Evolutionary conservation across 2,113 vertebrate genomes (phyloP).

Genomic region (Corapipo altera): DNA sequence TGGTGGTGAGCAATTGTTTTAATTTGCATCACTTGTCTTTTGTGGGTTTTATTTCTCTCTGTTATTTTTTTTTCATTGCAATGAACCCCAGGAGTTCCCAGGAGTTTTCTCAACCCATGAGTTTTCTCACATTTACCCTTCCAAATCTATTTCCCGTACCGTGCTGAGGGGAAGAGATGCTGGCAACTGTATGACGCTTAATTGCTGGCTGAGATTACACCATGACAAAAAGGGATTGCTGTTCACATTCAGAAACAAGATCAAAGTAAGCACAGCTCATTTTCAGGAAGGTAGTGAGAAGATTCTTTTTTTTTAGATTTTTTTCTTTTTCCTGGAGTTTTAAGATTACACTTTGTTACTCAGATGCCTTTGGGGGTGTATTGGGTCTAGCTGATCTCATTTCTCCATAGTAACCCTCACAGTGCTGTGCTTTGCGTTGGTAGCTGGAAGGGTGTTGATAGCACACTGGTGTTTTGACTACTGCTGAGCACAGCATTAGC

Average conservation of each 20-base stretch:
- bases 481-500: no score
- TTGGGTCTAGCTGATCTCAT: no score
- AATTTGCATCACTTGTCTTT: background rate
- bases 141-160: background rate
- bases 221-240: accelerated
- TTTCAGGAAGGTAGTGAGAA: background rate
- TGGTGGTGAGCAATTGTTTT: background rate
- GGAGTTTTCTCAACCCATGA: background rate
- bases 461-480: no score
- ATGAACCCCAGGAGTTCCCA: background rate
- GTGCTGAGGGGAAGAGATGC: background rate
- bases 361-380: background rate
- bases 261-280: background rate
- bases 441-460: no score
- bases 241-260: background rate
- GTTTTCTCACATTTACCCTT: background rate
- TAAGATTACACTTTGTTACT: background rate
- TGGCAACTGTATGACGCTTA: background rate
- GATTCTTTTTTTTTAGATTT: background rate
- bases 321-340: background rate
- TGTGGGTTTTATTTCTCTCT: background rate
- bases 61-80: background rate
- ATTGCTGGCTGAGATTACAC: background rate
- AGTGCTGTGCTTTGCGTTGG: no score
- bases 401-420: no score